phyloP scores from a whole-genome alignment of 1,140 invertebrate species.

The Bemisia tabaci region DNA sequence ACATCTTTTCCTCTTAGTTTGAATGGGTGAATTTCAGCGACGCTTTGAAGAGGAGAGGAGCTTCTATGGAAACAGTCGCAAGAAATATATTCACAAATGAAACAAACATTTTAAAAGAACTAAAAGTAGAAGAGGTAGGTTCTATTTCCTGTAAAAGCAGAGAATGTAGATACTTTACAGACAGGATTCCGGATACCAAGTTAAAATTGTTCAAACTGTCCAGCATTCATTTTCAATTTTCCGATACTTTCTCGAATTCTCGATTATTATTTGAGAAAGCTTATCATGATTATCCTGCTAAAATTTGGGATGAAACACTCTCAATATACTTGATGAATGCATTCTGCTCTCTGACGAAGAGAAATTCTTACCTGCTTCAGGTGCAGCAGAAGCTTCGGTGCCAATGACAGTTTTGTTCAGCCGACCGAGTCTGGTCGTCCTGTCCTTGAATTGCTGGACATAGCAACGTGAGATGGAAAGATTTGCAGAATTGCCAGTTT shows the following conservation, averaged over 20 bases:
- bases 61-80: not conserved
- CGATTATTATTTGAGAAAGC: not conserved
- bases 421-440: not conserved
- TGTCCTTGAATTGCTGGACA: not conserved
- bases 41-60: no score
- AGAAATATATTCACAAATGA: not conserved
- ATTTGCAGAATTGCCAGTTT: not conserved
- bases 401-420: not conserved
- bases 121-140: not conserved
- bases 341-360: not conserved
- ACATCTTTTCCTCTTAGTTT: no score
- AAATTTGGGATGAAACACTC: no score
- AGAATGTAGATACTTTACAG: no score
- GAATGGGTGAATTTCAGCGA: no score
- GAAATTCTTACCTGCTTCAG: not conserved
- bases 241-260: not conserved
- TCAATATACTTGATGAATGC: not conserved
- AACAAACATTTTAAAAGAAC: not conserved
- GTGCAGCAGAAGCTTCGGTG: not conserved
- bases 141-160: not conserved
- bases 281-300: not conserved
- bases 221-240: not conserved
- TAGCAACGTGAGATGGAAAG: not conserved
- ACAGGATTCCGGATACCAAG: no score
- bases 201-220: no score